These are phyloP conservation scores for Desoria tigrina DNA, from an alignment of 2,888 invertebrate genomes.

Conservation along the genomic window DNA sequence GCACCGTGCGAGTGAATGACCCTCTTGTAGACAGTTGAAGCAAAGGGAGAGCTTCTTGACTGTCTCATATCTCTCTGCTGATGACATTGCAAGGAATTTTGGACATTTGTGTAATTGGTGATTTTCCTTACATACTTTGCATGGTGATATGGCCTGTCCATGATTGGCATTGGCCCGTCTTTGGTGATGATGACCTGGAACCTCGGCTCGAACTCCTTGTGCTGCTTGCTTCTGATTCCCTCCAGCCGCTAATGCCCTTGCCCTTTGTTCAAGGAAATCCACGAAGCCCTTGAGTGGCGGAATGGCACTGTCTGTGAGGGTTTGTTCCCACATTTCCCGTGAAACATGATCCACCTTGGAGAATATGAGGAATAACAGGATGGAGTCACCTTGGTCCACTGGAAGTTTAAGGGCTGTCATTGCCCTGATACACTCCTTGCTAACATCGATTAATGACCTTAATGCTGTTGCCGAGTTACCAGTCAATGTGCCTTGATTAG, in stretches of 20 bases:
- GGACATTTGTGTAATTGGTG: slow-evolving; percentile 22
- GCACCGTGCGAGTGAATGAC: slow-evolving; percentile 16
- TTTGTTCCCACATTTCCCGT: slow-evolving; percentile 26
- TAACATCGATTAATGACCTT: slow-evolving; percentile 26
- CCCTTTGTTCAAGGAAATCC: slow-evolving; percentile 26
- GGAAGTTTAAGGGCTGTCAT: slow-evolving; percentile 14
- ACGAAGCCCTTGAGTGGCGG: slow-evolving; percentile 4
- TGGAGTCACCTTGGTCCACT: slow-evolving; percentile 9
- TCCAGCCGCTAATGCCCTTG: slow-evolving; percentile 23
- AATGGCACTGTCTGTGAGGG: slow-evolving; percentile 17
- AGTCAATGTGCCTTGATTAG: slow-evolving; percentile 5
- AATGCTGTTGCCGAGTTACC: slow-evolving; percentile 17
- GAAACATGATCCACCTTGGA: slow-evolving; percentile 23
- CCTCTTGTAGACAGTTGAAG: slow-evolving; percentile 27
- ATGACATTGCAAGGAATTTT: neutral
- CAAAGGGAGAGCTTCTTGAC: slow-evolving; percentile 7
- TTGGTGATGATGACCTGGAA: too few species aligned
- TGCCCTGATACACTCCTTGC: slow-evolving; percentile 23
- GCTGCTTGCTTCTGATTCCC: neutral
- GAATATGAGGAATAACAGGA: slow-evolving; percentile 18
- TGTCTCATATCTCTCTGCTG: neutral
- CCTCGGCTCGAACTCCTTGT: too few species aligned
- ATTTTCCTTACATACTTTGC: slow-evolving; percentile 9
- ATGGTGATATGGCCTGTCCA: neutral
- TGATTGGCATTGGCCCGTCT: neutral